phyloP scores from a whole-genome alignment of 2,888 invertebrate species.

The Andrena marginata region DNA sequence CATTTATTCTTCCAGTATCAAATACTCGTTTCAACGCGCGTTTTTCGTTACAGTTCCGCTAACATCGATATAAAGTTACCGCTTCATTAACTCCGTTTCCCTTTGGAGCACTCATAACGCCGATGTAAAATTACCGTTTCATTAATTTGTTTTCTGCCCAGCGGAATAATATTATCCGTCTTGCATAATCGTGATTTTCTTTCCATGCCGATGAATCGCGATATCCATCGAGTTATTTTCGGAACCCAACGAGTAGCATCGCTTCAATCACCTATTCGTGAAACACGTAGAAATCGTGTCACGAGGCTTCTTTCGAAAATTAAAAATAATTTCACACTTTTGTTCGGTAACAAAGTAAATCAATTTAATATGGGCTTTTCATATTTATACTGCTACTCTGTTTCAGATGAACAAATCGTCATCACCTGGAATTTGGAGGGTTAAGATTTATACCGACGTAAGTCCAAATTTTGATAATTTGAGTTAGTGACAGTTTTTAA shows the following conservation, averaged over 20 bases:
- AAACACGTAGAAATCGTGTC: no score
- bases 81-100: constrained; percentile 23
- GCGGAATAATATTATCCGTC: neutral
- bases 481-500: no score
- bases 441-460: no score
- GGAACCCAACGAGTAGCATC: neutral
- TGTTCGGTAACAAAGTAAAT: no score
- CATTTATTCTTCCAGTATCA: constrained; percentile 11
- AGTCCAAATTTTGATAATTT: no score
- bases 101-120: neutral
- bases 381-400: no score
- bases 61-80: constrained; percentile 13
- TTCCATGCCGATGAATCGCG: neutral
- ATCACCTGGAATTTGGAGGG: no score
- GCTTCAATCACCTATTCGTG: no score
- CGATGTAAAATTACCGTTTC: constrained; percentile 6
- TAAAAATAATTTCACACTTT: no score
- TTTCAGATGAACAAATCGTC: no score
- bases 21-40: neutral
- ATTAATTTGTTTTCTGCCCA: constrained; percentile 2
- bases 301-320: no score
- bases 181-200: neutral
- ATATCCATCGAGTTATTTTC: neutral
- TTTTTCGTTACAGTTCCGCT: constrained; percentile 7
- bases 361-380: no score